phyloP scores from a whole-genome alignment of 2,888 invertebrate species.

The Hesperia comma region DNA sequence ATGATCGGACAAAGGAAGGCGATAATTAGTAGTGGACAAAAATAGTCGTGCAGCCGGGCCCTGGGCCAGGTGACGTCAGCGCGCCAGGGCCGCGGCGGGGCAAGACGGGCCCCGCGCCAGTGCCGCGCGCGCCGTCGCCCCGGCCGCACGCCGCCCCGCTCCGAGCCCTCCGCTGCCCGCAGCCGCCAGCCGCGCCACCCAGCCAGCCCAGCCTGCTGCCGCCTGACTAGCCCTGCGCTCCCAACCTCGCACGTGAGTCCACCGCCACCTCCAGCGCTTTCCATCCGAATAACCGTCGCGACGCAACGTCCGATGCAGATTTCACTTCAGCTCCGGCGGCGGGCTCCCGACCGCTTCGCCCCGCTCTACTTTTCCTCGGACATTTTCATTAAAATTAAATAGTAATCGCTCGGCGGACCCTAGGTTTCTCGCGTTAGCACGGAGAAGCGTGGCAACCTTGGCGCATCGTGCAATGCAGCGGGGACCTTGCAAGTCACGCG shows the following conservation, averaged over 20 bases:
- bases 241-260: slow-evolving; percentile 49
- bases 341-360: slow-evolving; percentile 16
- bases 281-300: slow-evolving; percentile 62
- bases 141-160: slow-evolving; percentile 68
- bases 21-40: slow-evolving; percentile 81
- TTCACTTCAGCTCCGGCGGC: slow-evolving; percentile 62
- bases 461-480: slow-evolving; percentile 84
- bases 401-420: slow-evolving; percentile 47
- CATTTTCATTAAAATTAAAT: slow-evolving; percentile 31
- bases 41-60: slow-evolving; percentile 81
- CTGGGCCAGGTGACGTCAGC: slow-evolving; percentile 83
- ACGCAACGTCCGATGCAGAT: slow-evolving; percentile 62
- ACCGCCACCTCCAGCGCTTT: slow-evolving; percentile 49
- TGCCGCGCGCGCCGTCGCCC: slow-evolving; percentile 82
- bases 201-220: slow-evolving; percentile 48
- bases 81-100: slow-evolving; percentile 79
- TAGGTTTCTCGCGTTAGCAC: slow-evolving; percentile 61
- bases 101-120: slow-evolving; percentile 84
- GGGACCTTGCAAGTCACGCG: slow-evolving; percentile 84
- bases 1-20: slow-evolving; percentile 77
- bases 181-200: slow-evolving; percentile 50
- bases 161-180: slow-evolving; percentile 44
- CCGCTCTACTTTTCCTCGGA: slow-evolving; percentile 4
- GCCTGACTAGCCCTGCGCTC: slow-evolving; percentile 48
- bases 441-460: slow-evolving; percentile 80